Conservation (phyloP, 2,113 vertebrate species). For the Neodon shergylaensis region DNA sequence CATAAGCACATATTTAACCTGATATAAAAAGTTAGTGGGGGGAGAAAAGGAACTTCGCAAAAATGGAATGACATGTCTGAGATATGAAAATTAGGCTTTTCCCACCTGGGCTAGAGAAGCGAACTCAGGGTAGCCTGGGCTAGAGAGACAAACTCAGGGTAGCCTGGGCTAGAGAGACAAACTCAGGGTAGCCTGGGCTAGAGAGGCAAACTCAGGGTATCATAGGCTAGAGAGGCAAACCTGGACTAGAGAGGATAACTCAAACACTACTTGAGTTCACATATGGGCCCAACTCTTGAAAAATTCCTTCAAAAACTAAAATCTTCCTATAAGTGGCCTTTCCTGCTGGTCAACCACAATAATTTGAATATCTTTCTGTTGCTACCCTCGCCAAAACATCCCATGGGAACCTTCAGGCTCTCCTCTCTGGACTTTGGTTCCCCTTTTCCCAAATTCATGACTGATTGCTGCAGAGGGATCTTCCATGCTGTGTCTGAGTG, state of each 20-base stretch:
- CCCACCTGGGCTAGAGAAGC: background rate
- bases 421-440: background rate
- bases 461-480: accelerated
- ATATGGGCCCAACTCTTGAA: background rate
- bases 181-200: background rate
- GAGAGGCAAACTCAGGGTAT: background rate
- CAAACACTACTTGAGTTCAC: background rate
- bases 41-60: accelerated
- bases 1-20: accelerated
- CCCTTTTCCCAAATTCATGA: background rate
- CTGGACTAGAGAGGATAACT: background rate
- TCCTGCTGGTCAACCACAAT: background rate
- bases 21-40: background rate
- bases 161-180: background rate
- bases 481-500: background rate
- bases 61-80: background rate
- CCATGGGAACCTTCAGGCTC: accelerated
- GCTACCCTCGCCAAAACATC: background rate
- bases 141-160: background rate
- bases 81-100: background rate
- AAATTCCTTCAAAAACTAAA: background rate
- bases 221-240: background rate
- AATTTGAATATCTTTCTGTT: background rate
- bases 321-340: background rate
- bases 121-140: background rate